These are phyloP conservation scores for Andrena bicolor DNA, from an alignment of 2,888 invertebrate genomes.

Conservation along the genomic window DNA sequence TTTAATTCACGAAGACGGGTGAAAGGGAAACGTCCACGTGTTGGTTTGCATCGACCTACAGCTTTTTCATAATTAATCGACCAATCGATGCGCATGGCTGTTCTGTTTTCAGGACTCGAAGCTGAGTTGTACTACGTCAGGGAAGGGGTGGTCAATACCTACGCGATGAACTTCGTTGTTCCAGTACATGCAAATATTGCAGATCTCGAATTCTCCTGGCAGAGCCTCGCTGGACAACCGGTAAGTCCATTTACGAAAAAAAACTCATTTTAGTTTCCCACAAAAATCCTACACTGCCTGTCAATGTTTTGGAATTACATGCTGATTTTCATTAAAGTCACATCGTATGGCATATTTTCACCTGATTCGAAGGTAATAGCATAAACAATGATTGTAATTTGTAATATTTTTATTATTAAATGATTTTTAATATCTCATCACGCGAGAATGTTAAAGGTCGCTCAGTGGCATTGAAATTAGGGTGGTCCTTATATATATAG, in stretches of 20 bases:
- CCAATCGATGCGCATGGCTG: slow-evolving; percentile 63
- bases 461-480: no score
- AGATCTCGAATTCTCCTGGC: slow-evolving; percentile 94
- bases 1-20: slow-evolving; percentile 56
- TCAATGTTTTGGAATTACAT: neutral
- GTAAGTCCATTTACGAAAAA: slow-evolving; percentile 86
- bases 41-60: slow-evolving; percentile 27
- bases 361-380: no score
- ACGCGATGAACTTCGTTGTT: slow-evolving; percentile 93
- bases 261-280: neutral
- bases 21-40: slow-evolving; percentile 56
- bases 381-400: no score
- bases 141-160: slow-evolving; percentile 93
- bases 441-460: no score
- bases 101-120: slow-evolving; percentile 88
- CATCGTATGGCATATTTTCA: no score
- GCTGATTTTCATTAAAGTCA: no score
- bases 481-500: no score
- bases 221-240: slow-evolving; percentile 90
- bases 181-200: slow-evolving; percentile 92
- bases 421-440: no score
- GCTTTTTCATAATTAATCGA: slow-evolving; percentile 72
- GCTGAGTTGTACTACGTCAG: slow-evolving; percentile 94
- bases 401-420: no score
- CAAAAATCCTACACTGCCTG: neutral